Percentiles rank a stretch among this genome's conserved stretches.
phyloP scores from a whole-genome alignment of 2,797 vertebrate genomes.

The Alca torda region DNA sequence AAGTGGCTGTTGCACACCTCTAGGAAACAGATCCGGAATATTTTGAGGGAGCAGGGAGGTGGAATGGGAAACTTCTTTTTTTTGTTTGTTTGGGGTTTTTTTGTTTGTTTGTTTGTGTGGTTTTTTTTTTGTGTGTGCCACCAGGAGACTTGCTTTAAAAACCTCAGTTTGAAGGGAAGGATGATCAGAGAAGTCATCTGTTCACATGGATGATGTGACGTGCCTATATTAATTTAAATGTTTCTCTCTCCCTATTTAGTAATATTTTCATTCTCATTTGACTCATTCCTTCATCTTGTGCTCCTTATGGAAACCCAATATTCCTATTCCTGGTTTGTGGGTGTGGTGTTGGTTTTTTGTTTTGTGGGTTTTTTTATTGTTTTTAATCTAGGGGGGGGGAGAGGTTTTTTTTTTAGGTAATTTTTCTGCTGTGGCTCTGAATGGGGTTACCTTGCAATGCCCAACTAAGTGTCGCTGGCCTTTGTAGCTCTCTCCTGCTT shows the following conservation, averaged over 20 bases:
- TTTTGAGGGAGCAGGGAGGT: neutral
- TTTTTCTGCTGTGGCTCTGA: neutral
- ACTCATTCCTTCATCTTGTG: neutral
- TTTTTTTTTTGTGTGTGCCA: neutral
- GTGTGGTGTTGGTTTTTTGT: neutral
- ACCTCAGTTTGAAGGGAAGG: accelerated
- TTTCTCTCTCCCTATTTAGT: neutral
- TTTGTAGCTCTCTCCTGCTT: neutral
- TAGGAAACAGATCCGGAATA: neutral
- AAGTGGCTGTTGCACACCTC: neutral
- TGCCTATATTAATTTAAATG: neutral
- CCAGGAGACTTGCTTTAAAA: neutral
- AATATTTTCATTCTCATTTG: neutral
- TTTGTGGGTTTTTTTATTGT: neutral
- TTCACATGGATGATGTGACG: accelerated
- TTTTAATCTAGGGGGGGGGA: neutral
- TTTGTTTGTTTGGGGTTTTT: no score
- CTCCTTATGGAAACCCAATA: neutral
- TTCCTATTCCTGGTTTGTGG: neutral
- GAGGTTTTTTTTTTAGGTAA: neutral
- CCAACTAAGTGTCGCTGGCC: accelerated
- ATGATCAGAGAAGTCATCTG: neutral
- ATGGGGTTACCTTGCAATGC: neutral
- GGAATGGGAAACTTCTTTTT: neutral
- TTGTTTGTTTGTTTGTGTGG: no score